Evolutionary conservation across 2,113 vertebrate species (phyloP), one percentile per base, ranked within the genome.

Genomic region (Prochilodus magdalenae): DNA sequence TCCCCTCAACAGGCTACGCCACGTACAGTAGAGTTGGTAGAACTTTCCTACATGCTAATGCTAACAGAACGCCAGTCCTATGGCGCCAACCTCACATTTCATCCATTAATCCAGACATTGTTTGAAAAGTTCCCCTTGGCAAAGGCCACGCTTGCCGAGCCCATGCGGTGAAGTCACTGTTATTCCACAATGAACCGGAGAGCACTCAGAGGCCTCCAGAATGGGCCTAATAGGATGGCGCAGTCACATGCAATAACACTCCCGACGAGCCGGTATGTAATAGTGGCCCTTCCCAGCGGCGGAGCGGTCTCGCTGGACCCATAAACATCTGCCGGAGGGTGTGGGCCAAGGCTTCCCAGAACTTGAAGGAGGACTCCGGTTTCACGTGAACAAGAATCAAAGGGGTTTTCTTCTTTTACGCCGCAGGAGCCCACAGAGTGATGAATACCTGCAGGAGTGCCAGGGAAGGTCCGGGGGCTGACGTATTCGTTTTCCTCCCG

Each of bases 121-220:
- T 73, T 84, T 67, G 53, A 83, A 85, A 77, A 24, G 73, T 79
- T 85, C 47, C 62, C 78, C 75, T 73, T 74, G 80, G 72, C 51
- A 63, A 53, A 55, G 29, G 11, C 83, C 33, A 77, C 6, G 8
- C 81, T 70, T 53, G 53, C 27, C 26, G 15, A 33, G 55, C 36
- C n/a, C 65, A 73, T 40, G 22, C 24, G 40, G 75, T 87, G 88
- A 87, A 85, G 84, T 84, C 75, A 82, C 75, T 88, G 85, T 85
- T 86, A 85, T 86, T 84, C 79, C 73, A 85, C 59, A 84, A 77
- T 85, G 79, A 84, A 74, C 70, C 49, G n/a, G 69, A 76, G 57
- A 60, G 62, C 62, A 26, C 79, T 62, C 55, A 14, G 22, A 73
- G 49, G n/a, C 62, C 75, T 49, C 36, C 27, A 73, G 77, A 65